phyloP scores from a whole-genome alignment of 30 jellyfish, hydroid and myxozoan species.

The Aurelia coerulea region DNA sequence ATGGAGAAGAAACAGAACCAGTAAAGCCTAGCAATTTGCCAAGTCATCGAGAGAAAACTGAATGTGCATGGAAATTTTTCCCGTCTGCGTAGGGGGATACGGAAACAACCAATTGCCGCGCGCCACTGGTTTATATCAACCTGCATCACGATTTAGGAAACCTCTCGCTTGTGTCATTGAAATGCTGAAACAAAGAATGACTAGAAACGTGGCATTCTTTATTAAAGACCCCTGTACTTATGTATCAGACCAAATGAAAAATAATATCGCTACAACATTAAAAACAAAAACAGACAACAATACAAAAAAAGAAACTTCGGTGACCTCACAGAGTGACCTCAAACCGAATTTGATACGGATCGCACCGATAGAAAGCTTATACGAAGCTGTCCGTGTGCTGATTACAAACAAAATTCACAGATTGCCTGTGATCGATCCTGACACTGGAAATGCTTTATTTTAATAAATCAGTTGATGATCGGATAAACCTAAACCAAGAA shows the following conservation, averaged over 20 bases:
- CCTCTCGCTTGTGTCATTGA: neutral
- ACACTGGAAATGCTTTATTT: slow-evolving; percentile 87
- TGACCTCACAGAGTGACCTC: neutral
- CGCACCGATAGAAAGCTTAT: slow-evolving; percentile 32
- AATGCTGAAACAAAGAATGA: neutral
- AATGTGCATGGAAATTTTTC: too few species aligned
- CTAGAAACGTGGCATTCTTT: neutral
- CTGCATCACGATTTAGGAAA: too few species aligned
- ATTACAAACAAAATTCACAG: slow-evolving; percentile 91
- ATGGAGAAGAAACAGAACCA: too few species aligned
- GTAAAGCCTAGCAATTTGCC: too few species aligned
- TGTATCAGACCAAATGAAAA: neutral
- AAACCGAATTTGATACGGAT: neutral
- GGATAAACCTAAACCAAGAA: too few species aligned
- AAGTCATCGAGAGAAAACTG: too few species aligned
- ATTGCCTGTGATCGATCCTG: slow-evolving; percentile 92
- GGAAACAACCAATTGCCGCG: too few species aligned
- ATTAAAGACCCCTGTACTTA: neutral
- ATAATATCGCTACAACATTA: neutral
- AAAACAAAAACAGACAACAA: too few species aligned
- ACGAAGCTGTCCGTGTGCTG: slow-evolving; percentile 84
- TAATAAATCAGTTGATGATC: too few species aligned
- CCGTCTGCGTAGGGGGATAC: too few species aligned
- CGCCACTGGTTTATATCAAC: too few species aligned
- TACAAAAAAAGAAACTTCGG: neutral